Evolutionary conservation across 2,113 vertebrate genomes (phyloP).

Genomic region (Eretmochelys imbricata): DNA sequence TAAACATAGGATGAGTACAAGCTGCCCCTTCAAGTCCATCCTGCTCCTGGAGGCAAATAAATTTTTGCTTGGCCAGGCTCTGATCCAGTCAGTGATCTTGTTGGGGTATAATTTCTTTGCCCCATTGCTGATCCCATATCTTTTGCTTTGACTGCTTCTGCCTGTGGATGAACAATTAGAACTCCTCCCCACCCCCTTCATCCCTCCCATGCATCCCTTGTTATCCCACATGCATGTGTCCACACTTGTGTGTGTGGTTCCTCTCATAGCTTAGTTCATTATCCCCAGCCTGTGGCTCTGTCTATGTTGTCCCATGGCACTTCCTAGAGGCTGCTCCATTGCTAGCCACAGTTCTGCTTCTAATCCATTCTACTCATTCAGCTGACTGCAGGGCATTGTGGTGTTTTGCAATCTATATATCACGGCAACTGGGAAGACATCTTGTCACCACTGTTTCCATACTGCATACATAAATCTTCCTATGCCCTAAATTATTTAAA

Average conservation of each 20-base stretch:
- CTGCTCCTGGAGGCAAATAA: neutral
- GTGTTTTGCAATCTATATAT: neutral
- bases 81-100: neutral
- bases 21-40: neutral
- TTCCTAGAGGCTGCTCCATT: neutral
- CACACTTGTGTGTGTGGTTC: neutral
- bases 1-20: neutral
- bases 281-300: neutral
- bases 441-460: neutral
- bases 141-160: conserved; percentile 7
- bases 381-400: neutral
- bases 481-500: conserved; percentile 6
- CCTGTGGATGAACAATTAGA: neutral
- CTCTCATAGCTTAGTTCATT: neutral
- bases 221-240: neutral
- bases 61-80: neutral
- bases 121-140: rapidly evolving
- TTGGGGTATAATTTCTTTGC: neutral
- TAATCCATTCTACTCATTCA: neutral
- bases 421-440: neutral
- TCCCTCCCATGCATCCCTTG: neutral
- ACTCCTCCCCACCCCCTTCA: no score
- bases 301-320: neutral
- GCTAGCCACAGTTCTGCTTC: neutral
- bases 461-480: neutral